Percentiles rank a stretch among this genome's conserved stretches.
These are phyloP conservation scores for Perdita meconis DNA, from an alignment of 2,888 invertebrate genomes.

Conservation along the genomic window DNA sequence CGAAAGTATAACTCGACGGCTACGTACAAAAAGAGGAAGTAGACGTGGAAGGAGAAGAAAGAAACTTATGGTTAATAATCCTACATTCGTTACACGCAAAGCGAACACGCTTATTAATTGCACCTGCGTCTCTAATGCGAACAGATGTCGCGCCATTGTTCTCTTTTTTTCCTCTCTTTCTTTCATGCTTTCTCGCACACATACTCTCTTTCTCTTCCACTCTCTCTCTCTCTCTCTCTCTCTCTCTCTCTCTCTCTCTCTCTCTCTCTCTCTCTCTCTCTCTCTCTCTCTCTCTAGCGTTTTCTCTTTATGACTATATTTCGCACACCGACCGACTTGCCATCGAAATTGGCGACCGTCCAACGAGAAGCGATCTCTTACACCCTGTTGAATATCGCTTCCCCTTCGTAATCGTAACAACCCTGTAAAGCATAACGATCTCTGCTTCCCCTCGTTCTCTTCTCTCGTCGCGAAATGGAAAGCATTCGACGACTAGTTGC, in stretches of 20 bases:
- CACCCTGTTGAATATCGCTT: slow-evolving; percentile 44
- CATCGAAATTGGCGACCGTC: slow-evolving; percentile 43
- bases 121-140: slow-evolving; percentile 41
- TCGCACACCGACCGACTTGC: slow-evolving; percentile 48
- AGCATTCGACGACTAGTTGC: slow-evolving; percentile 7
- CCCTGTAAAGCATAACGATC: slow-evolving; percentile 33
- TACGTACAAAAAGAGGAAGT: slow-evolving; percentile 52
- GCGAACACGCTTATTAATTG: slow-evolving; percentile 44
- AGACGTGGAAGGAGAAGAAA: slow-evolving; percentile 8
- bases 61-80: slow-evolving; percentile 42
- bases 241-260: slow-evolving; percentile 1
- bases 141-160: slow-evolving; percentile 40
- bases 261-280: neutral
- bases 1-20: slow-evolving; percentile 56
- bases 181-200: too few relatives aligned
- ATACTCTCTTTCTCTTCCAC: too few relatives aligned
- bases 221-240: too few relatives aligned
- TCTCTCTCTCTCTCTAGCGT: slow-evolving; percentile 6
- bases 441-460: slow-evolving; percentile 8
- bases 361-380: slow-evolving; percentile 59
- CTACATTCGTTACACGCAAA: slow-evolving; percentile 42
- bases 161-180: neutral
- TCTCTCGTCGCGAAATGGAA: neutral
- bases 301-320: slow-evolving; percentile 44
- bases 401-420: slow-evolving; percentile 29